Percentiles rank a stretch among this genome's conserved stretches.
These are phyloP conservation scores for Chouioia cunea DNA, from an alignment of 2,888 invertebrate species.

Conservation along the genomic window DNA sequence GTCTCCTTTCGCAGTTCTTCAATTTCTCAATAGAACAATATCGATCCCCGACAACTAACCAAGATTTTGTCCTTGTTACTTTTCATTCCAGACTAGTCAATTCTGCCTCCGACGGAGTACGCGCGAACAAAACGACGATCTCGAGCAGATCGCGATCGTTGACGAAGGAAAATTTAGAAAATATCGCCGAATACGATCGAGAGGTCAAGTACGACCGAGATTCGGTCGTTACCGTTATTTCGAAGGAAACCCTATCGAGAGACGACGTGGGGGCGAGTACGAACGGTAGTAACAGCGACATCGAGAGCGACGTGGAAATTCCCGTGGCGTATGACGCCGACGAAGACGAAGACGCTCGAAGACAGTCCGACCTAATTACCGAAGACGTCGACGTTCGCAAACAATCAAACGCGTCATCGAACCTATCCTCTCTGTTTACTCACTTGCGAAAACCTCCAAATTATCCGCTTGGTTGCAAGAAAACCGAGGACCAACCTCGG, in stretches of 20 bases:
- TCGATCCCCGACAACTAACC: no score
- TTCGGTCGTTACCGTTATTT: slow-evolving; percentile 39
- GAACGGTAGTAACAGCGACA: slow-evolving; percentile 27
- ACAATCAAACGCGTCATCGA: slow-evolving; percentile 12
- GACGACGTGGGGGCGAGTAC: not conserved
- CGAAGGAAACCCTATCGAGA: slow-evolving; percentile 24
- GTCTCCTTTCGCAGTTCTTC: no score
- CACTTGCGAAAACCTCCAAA: slow-evolving; percentile 17
- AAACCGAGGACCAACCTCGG: not conserved
- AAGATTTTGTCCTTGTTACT: no score
- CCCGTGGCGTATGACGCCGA: slow-evolving; percentile 27
- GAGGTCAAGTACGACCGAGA: slow-evolving; percentile 37
- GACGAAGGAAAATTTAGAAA: slow-evolving; percentile 36
- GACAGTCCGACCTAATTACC: slow-evolving; percentile 26
- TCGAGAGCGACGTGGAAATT: slow-evolving; percentile 42
- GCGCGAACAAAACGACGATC: slow-evolving; percentile 5
- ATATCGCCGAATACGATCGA: slow-evolving; percentile 21
- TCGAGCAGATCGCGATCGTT: slow-evolving; percentile 20
- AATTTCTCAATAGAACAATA: no score
- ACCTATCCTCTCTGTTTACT: slow-evolving; percentile 13
- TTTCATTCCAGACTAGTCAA: slow-evolving; percentile 27
- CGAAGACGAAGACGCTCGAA: slow-evolving; percentile 31
- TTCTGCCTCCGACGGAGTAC: slow-evolving; percentile 31
- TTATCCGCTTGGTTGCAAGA: not conserved
- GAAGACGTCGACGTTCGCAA: slow-evolving; percentile 20